Evolutionary conservation across 1,140 invertebrate species (phyloP), one percentile per base, ranked within the genome.

Genomic region (Drosophila seguyi): DNA sequence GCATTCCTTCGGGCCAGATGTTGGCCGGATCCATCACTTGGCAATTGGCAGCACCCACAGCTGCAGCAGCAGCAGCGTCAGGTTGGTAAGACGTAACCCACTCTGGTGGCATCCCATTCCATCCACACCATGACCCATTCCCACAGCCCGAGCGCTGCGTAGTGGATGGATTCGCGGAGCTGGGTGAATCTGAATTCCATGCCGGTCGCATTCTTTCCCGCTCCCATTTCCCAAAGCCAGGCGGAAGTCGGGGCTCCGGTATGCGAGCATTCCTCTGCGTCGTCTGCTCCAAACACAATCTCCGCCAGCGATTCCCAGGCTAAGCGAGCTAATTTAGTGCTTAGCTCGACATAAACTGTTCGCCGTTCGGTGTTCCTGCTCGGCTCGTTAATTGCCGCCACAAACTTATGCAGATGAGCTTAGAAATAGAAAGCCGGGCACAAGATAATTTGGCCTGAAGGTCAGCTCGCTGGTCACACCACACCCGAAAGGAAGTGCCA

Each of bases 81-180:
- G 31, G 29, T 36, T 18, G 16, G 27, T 31, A 25, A 38, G 29
- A 68, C 22, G 18, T 76, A 75, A 76, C 73, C 73, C 73, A 76
- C 60, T 76, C 65, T 41, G 57, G 20, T 31, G 52, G 58, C 50
- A 53, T 39, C 38, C 36, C 55, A 53, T 39, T 29, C 36, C 55
- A 74, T 58, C 63, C 56, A 65, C 74, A 66, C 68, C 77, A 78
- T 85, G 81, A 85, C 85, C 80, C 77, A 88, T 90, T 88, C 84
- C 65, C 85, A 88, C 73, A 77, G 77, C 48, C 73, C 53, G 53
- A 69, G 73, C 75, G 45, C 61, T 79, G 80, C 79, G 79, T 82
- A 78, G 41, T 66, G 20, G 52, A 39, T 56, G 56, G 20, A 65
- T 65, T 65, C 56, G 42, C 39, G 38, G 52, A 69, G 52, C 53